phyloP scores from a whole-genome alignment of 2,888 invertebrate genomes.

The Sussaba pulchella region DNA sequence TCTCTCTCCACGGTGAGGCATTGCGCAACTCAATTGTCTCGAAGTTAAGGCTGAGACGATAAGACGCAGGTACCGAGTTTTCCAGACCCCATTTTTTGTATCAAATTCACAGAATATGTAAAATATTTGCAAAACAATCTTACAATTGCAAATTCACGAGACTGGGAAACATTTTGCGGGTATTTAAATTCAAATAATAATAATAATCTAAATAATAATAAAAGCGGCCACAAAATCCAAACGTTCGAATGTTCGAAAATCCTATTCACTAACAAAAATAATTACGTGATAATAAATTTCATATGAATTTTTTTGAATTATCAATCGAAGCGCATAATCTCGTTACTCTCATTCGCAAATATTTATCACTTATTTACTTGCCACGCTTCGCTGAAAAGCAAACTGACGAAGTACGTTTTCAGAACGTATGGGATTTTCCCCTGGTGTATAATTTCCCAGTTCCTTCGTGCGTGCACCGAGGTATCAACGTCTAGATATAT shows the following conservation, averaged over 20 bases:
- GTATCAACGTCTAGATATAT: slow-evolving; percentile 5
- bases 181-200: slow-evolving; percentile 6
- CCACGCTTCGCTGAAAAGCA: slow-evolving; percentile 33
- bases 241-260: neutral
- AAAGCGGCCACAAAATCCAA: too few species aligned
- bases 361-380: slow-evolving; percentile 8
- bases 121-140: too few species aligned
- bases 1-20: slow-evolving; percentile 39
- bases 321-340: neutral
- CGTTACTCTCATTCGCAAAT: neutral
- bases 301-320: neutral
- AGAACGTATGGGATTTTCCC: slow-evolving; percentile 17
- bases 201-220: neutral
- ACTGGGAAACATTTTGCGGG: neutral
- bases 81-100: too few species aligned
- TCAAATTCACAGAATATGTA: too few species aligned
- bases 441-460: slow-evolving; percentile 67
- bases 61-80: slow-evolving; percentile 42
- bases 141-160: neutral
- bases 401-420: slow-evolving; percentile 36
- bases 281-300: neutral
- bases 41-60: slow-evolving; percentile 20
- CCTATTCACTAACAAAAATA: neutral
- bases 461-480: slow-evolving; percentile 69
- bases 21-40: slow-evolving; percentile 61